Evolutionary conservation across 1,140 invertebrate genomes (phyloP).

Genomic region (Scaptomyza montana): DNA sequence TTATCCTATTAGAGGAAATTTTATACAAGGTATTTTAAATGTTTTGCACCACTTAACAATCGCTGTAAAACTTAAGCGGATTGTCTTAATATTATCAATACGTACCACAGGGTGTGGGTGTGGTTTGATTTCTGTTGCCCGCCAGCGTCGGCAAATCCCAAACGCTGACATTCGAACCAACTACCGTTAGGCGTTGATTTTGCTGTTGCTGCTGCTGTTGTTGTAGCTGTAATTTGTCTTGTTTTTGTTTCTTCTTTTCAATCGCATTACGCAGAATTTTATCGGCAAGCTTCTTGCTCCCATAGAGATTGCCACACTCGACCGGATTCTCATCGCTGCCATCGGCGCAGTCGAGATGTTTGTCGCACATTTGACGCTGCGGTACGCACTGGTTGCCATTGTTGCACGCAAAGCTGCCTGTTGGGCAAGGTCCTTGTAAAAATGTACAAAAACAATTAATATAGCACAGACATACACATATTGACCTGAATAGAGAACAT

Average conservation of each 20-base stretch:
- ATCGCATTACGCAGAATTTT: slow-evolving; percentile 77
- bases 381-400: slow-evolving; percentile 89
- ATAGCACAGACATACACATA: background rate
- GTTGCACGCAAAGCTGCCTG: slow-evolving; percentile 88
- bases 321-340: slow-evolving; percentile 86
- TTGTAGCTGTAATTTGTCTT: slow-evolving; percentile 11
- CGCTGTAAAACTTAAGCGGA: background rate
- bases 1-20: too few species aligned
- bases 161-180: slow-evolving; percentile 42
- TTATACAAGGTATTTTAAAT: too few species aligned
- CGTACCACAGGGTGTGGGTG: slow-evolving; percentile 55
- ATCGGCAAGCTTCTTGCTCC: slow-evolving; percentile 75
- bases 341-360: slow-evolving; percentile 87
- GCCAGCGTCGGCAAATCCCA: slow-evolving; percentile 37
- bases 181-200: slow-evolving; percentile 15
- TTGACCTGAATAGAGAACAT: slow-evolving; percentile 32
- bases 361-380: slow-evolving; percentile 88
- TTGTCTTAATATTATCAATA: slow-evolving; percentile 25
- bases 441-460: slow-evolving; percentile 37
- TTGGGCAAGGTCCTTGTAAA: slow-evolving; percentile 85
- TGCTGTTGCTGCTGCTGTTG: background rate
- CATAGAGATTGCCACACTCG: slow-evolving; percentile 79
- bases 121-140: slow-evolving; percentile 38
- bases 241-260: slow-evolving; percentile 66
- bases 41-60: background rate